Base-by-base conservation (phyloP, 1,140 invertebrate species). In the Carposina sasakii region DNA sequence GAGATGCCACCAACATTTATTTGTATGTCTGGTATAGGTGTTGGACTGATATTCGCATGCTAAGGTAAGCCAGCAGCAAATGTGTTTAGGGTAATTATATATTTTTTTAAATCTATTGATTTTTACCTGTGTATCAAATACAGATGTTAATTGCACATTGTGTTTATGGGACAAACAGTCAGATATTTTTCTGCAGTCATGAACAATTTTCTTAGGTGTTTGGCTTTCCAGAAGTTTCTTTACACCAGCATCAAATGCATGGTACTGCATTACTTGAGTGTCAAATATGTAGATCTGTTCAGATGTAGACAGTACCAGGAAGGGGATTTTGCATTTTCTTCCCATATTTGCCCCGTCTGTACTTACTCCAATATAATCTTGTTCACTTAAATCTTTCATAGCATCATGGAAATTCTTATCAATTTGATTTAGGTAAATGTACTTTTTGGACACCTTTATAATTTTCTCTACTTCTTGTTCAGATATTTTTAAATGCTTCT, bases 51-150 rank as follows among this genome's bases (percentile, higher is more conserved):
- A n/a, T n/a, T n/a, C n/a, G n/a, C n/a, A n/a, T n/a, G n/a, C n/a
- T n/a, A n/a, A n/a, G n/a, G n/a, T n/a, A n/a, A n/a, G n/a, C n/a
- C n/a, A n/a, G n/a, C n/a, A n/a, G n/a, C n/a, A n/a, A n/a, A n/a
- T n/a, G n/a, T n/a, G n/a, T n/a, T n/a, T n/a, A n/a, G n/a, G n/a
- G n/a, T n/a, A n/a, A n/a, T n/a, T n/a, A n/a, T n/a, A n/a, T n/a
- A n/a, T n/a, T n/a, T n/a, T n/a, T 13, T 16, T 47, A 10, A 31
- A 15, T 8, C 6, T 5, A 21, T n/a, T n/a, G 17, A 41, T 44
- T 44, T 57, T 58, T 64, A 85, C 85, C 73, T 86, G 85, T 49
- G 84, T 86, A 62, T 87, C 86, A 76, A 86, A 87, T 28, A 87
- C 71, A 48, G 79, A 81, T 20, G 69, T 72, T 21, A 87, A 45